Percentiles rank a stretch among this genome's conserved stretches.
These are phyloP conservation scores for Cheilosia vulpina DNA, from an alignment of 2,888 invertebrate genomes.

Conservation along the genomic window DNA sequence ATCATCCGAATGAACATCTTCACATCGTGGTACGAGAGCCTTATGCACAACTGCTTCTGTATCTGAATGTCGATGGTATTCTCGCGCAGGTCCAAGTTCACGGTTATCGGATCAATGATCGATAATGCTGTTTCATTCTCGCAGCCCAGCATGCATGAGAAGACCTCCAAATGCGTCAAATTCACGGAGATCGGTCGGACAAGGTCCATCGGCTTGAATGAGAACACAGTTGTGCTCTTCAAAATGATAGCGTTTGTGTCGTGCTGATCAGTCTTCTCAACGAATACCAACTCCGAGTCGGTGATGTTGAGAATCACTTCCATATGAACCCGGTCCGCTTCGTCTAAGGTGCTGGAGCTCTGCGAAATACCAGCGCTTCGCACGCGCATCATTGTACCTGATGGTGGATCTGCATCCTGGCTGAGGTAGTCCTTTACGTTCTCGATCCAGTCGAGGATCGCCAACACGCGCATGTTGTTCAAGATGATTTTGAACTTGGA, in stretches of 20 bases:
- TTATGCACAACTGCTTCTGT: conserved; percentile 89
- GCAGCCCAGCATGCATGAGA: conserved; percentile 94
- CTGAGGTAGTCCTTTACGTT: conserved; percentile 91
- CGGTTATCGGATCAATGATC: conserved; percentile 96
- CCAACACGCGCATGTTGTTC: conserved; percentile 97
- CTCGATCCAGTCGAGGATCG: conserved; percentile 97
- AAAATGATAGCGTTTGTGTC: conserved; percentile 98
- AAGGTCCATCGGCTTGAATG: conserved; percentile 88
- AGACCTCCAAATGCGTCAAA: conserved; percentile 95
- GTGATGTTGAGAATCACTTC: conserved; percentile 97
- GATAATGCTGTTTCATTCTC: conserved; percentile 97
- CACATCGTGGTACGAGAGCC: conserved; percentile 96
- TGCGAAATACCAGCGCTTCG: conserved; percentile 44
- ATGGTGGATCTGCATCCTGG: conserved; percentile 83
- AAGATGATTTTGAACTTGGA: conserved; percentile 94
- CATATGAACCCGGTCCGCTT: conserved; percentile 76
- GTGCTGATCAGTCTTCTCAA: conserved; percentile 94
- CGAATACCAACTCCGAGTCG: conserved; percentile 96
- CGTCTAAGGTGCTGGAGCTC: conserved; percentile 59
- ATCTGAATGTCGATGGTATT: conserved; percentile 85
- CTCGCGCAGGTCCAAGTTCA: conserved; percentile 89
- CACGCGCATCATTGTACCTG: conserved; percentile 67
- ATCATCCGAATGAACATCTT: conserved; percentile 95
- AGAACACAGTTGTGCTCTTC: conserved; percentile 94
- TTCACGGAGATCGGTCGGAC: conserved; percentile 93